Conservation (phyloP, 2,113 vertebrate genomes). For the Accipiter cooperii region DNA sequence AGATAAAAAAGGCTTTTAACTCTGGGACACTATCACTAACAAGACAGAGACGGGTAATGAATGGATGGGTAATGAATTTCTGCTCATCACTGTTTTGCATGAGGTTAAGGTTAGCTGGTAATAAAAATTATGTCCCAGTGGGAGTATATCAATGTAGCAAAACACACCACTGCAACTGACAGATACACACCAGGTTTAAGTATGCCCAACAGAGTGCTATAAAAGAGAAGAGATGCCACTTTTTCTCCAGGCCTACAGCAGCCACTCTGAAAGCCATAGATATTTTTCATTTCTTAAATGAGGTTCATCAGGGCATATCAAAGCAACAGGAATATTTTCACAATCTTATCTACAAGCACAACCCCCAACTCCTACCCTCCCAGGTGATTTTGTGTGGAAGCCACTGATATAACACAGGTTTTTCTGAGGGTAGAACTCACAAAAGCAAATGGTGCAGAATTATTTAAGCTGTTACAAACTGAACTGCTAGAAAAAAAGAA, state of each 20-base stretch:
- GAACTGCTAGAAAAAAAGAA: background rate
- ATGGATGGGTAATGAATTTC: background rate
- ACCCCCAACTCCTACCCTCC: background rate
- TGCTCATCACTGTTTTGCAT: background rate
- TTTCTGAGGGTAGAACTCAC: background rate
- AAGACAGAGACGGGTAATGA: background rate
- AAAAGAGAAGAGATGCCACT: background rate
- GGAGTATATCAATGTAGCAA: background rate
- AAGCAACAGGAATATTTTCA: background rate
- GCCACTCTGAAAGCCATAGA: background rate
- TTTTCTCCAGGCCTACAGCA: background rate
- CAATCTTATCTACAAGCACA: background rate
- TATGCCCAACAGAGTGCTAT: background rate
- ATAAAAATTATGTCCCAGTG: background rate
- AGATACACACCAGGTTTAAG: background rate
- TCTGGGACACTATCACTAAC: background rate
- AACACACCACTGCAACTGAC: background rate
- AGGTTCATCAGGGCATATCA: background rate
- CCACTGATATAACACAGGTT: background rate
- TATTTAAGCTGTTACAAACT: background rate
- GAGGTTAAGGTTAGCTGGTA: background rate
- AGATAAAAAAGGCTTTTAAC: background rate
- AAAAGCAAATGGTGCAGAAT: background rate
- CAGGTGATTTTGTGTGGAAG: background rate
- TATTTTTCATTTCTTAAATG: background rate